These are phyloP conservation scores for Entomyzon cyanotis DNA, from an alignment of 2,113 vertebrate genomes.

Conservation along the genomic window DNA sequence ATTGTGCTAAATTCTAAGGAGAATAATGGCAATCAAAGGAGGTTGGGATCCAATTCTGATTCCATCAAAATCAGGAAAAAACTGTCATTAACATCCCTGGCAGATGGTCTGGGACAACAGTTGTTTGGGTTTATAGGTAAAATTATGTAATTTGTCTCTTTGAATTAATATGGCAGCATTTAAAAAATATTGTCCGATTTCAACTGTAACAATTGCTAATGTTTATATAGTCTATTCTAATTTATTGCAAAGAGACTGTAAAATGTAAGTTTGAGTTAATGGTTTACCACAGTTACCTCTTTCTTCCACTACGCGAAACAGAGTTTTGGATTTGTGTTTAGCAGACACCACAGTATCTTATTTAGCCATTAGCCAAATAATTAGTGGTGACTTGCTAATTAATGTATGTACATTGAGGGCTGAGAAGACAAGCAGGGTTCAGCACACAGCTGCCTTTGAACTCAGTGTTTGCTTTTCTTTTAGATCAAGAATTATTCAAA, in stretches of 20 bases:
- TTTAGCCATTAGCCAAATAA: background rate
- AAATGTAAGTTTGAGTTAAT: slow-evolving; percentile 17
- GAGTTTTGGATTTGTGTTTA: background rate
- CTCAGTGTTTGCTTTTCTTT: background rate
- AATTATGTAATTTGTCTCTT: background rate
- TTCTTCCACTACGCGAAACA: slow-evolving; percentile 68
- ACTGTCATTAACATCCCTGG: background rate
- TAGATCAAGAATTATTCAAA: background rate
- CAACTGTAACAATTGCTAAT: background rate
- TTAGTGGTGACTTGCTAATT: background rate
- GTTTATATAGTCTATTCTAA: background rate
- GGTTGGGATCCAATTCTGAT: background rate
- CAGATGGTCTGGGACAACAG: background rate
- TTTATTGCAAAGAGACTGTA: slow-evolving; percentile 19
- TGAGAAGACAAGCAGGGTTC: background rate
- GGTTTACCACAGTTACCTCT: slow-evolving; percentile 20
- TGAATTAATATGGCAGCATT: slow-evolving; percentile 23
- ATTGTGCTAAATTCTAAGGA: background rate
- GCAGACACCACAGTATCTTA: background rate
- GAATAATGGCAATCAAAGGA: background rate
- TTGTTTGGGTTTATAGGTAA: background rate
- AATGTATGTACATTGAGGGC: background rate
- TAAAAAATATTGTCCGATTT: background rate
- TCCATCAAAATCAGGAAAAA: background rate
- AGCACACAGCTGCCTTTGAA: background rate